A percentile compares a stretch with the other conserved stretches of the same genome.
Conservation (phyloP, 2,888 invertebrate genomes). For the Epiblema foenella region DNA sequence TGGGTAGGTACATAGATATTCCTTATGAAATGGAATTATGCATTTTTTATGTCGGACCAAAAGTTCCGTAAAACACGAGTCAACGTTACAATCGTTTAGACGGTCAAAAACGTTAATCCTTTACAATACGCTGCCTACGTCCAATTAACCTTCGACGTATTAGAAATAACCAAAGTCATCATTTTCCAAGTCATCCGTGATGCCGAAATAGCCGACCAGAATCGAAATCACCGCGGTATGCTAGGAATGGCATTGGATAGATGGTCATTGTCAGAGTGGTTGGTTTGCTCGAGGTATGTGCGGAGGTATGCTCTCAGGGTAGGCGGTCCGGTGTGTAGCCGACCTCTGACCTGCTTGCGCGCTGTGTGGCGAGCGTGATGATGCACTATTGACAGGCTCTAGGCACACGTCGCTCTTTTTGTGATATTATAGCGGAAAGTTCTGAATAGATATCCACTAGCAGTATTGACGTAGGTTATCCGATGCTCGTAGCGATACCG, state of each 20-base stretch:
- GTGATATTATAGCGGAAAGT: conserved; percentile 48
- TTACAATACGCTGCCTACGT: conserved; percentile 77
- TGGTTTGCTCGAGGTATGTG: conserved; percentile 56
- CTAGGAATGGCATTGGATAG: conserved; percentile 45
- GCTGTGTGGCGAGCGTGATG: conserved; percentile 70
- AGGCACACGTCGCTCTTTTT: conserved; percentile 48
- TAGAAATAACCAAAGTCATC: conserved; percentile 78
- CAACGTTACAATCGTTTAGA: conserved; percentile 57
- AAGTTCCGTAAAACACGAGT: conserved; percentile 37
- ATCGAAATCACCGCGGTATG: conserved; percentile 45
- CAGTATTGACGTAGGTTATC: conserved; percentile 34
- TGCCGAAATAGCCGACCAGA: conserved; percentile 54
- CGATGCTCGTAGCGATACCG: conserved; percentile 7
- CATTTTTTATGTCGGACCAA: conserved; percentile 5
- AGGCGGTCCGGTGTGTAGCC: conserved; percentile 69
- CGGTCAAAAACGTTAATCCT: conserved; percentile 68
- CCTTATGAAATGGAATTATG: conserved; percentile 17
- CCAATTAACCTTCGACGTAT: conserved; percentile 82
- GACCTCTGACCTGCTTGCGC: conserved; percentile 72
- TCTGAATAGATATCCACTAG: conserved; percentile 47
- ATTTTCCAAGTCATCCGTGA: conserved; percentile 68
- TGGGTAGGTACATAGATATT: background rate
- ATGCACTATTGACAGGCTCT: conserved; percentile 60
- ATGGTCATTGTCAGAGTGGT: conserved; percentile 47
- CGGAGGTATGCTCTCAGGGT: conserved; percentile 66